Evolutionary conservation across 2,113 vertebrate genomes (phyloP).

Genomic region (Nothocercus nigrocapillus): DNA sequence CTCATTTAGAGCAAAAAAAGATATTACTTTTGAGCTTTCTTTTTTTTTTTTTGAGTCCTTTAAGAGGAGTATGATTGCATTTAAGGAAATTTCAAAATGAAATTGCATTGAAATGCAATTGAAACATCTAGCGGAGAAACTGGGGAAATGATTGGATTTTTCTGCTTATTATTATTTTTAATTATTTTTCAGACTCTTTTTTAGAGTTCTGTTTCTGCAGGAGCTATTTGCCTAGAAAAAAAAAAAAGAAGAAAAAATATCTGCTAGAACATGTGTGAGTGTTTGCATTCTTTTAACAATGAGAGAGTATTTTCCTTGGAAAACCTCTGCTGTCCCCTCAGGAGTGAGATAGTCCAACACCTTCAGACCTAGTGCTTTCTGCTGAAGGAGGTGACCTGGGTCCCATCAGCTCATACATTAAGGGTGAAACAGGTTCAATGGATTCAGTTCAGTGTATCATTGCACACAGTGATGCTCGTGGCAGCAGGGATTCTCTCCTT

Average conservation of each 20-base stretch:
- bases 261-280: background rate
- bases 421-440: background rate
- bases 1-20: background rate
- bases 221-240: background rate
- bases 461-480: background rate
- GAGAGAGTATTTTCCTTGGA: background rate
- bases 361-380: background rate
- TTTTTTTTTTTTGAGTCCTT: background rate
- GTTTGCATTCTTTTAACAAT: background rate
- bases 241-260: background rate
- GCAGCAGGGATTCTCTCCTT: background rate
- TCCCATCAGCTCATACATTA: fast-evolving
- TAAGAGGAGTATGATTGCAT: background rate
- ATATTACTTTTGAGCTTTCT: background rate
- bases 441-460: background rate
- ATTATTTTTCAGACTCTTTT: conserved; percentile 43
- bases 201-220: conserved; percentile 10
- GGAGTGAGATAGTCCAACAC: background rate
- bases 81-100: conserved; percentile 40
- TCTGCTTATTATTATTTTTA: conserved; percentile 64
- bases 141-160: conserved; percentile 48
- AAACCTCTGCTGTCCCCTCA: fast-evolving
- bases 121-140: conserved; percentile 25
- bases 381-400: background rate
- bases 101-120: conserved; percentile 3